Conservation (phyloP, 1,140 invertebrate species). For the Mercenaria mercenaria region DNA sequence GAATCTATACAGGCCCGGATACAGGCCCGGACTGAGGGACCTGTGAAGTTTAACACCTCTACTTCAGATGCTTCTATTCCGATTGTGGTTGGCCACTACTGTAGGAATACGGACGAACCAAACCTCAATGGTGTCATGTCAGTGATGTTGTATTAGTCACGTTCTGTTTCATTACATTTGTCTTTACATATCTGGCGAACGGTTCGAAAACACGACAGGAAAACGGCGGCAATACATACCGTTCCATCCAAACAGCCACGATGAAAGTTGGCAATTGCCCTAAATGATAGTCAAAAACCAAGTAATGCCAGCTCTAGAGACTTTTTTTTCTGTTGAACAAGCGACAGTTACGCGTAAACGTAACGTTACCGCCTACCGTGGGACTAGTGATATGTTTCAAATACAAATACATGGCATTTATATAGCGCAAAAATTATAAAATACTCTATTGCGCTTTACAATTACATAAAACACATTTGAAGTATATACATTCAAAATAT, state of each 20-base stretch:
- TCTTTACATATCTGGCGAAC: neutral
- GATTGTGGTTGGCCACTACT: slow-evolving; percentile 1
- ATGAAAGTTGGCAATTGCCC: too few relatives aligned
- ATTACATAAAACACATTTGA: too few relatives aligned
- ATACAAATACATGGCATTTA: too few relatives aligned
- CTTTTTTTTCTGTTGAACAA: neutral
- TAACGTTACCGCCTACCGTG: slow-evolving; percentile 14
- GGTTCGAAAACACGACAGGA: neutral
- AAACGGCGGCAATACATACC: neutral
- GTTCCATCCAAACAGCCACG: neutral
- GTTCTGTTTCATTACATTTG: neutral
- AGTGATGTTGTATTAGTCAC: neutral
- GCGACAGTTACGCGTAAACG: neutral
- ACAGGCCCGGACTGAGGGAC: too few relatives aligned
- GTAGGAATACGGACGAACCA: slow-evolving; percentile 12
- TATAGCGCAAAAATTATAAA: too few relatives aligned
- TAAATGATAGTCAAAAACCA: too few relatives aligned
- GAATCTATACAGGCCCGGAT: too few relatives aligned
- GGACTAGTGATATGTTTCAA: slow-evolving; percentile 15
- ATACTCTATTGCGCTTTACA: too few relatives aligned
- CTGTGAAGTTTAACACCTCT: neutral
- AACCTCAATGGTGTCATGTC: neutral
- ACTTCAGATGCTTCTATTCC: neutral
- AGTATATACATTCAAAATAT: too few relatives aligned
- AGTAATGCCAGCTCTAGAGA: neutral